A percentile compares a stretch with the other conserved stretches of the same genome.
Evolutionary conservation across 2,888 invertebrate genomes (phyloP).

Genomic region (Himalopsyche tibetana): DNA sequence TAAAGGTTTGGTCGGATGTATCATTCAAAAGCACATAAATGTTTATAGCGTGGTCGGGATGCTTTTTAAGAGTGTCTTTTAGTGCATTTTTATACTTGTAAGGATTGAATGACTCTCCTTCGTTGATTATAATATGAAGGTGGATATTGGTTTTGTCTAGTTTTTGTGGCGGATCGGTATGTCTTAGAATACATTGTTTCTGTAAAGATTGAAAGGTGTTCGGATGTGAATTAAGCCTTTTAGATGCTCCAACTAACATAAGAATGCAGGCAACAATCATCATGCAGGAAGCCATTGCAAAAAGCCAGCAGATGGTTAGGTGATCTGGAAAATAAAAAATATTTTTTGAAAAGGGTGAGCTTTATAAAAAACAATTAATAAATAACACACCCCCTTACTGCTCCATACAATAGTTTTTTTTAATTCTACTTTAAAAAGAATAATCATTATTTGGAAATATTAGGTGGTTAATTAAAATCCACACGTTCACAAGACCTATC

Average conservation of each 20-base stretch:
- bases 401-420: too few relatives aligned
- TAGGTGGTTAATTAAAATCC: too few relatives aligned
- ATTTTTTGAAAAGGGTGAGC: too few relatives aligned
- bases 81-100: constrained; percentile 68
- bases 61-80: constrained; percentile 68
- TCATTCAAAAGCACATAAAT: constrained; percentile 67
- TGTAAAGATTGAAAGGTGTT: constrained; percentile 61
- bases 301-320: constrained; percentile 69
- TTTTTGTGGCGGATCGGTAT: background rate
- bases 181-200: constrained; percentile 66
- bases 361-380: too few relatives aligned
- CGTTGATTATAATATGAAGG: constrained; percentile 67
- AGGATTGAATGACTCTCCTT: constrained; percentile 69
- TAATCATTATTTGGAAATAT: too few relatives aligned
- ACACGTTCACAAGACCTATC: too few relatives aligned
- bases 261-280: constrained; percentile 67
- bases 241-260: constrained; percentile 65
- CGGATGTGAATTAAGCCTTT: constrained; percentile 53
- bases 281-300: constrained; percentile 67
- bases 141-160: constrained; percentile 61
- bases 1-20: constrained; percentile 52
- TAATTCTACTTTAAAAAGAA: too few relatives aligned
- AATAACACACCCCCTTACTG: too few relatives aligned
- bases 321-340: constrained; percentile 67
- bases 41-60: constrained; percentile 68